A percentile compares a stretch with the other conserved stretches of the same genome.
Evolutionary conservation across 2,888 invertebrate genomes (phyloP).

Genomic region (Strigamia transsilvanica): DNA sequence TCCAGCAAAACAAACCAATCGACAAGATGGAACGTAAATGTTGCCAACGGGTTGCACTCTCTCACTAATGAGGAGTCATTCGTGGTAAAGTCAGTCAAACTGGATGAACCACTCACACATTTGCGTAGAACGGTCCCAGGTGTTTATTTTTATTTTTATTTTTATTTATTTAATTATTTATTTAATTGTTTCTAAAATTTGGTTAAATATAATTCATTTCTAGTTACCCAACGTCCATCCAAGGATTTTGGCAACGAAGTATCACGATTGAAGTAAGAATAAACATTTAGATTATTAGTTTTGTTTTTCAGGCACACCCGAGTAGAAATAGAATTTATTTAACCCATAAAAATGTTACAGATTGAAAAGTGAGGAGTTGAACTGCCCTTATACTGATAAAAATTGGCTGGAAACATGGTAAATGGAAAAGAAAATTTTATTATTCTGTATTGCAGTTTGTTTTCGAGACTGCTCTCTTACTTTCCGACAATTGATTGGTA

Average conservation of each 20-base stretch:
- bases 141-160: too few species aligned
- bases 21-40: not conserved
- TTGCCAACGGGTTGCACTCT: not conserved
- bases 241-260: not conserved
- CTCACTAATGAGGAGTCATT: not conserved
- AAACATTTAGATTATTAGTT: not conserved
- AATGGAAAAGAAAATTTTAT: conserved; percentile 33
- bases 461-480: conserved; percentile 16
- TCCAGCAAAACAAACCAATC: not conserved
- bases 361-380: conserved; percentile 25
- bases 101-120: not conserved
- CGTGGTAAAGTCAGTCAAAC: not conserved
- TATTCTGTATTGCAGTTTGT: conserved; percentile 17
- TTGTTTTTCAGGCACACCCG: not conserved
- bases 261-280: not conserved
- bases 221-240: not conserved
- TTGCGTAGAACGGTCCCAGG: not conserved
- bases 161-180: too few species aligned
- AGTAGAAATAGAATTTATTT: not conserved
- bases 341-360: conserved; percentile 4
- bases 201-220: not conserved
- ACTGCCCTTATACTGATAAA: conserved; percentile 40
- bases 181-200: not conserved
- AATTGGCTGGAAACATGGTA: conserved; percentile 26
- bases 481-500: conserved; percentile 32